Conservation (phyloP, 2,113 vertebrate species). For the Alouatta palliata region DNA sequence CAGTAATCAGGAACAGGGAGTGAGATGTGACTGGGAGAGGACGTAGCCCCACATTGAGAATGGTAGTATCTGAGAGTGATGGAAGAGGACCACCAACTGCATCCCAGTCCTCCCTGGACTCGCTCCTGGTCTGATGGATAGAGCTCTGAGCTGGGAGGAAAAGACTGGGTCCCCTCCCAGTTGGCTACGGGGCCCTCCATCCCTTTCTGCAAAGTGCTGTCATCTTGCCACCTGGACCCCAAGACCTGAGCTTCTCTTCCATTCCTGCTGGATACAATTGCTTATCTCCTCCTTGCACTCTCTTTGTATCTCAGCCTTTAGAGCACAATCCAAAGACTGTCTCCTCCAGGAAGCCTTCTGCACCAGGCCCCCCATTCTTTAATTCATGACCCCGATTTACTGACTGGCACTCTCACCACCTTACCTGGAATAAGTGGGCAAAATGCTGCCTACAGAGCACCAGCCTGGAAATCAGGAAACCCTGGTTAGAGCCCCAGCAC, state of each 20-base stretch:
- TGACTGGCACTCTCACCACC: background rate
- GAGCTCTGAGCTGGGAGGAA: background rate
- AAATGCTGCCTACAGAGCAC: background rate
- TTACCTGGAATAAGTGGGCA: background rate
- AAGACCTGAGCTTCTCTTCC: no score
- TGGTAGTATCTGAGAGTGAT: background rate
- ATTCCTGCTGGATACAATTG: background rate
- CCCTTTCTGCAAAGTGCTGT: background rate
- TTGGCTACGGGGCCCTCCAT: background rate
- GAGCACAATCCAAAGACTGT: background rate
- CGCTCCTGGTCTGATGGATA: accelerated
- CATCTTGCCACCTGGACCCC: background rate
- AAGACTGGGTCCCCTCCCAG: background rate
- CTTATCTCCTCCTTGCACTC: background rate
- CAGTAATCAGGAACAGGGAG: background rate
- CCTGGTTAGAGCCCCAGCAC: background rate
- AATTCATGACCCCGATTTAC: background rate
- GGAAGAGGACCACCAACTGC: background rate
- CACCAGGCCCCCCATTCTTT: background rate
- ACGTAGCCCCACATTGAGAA: background rate
- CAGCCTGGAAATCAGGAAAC: background rate
- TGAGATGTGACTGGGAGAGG: background rate
- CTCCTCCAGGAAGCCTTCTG: background rate
- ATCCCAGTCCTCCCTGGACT: background rate
- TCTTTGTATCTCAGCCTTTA: background rate